Percentiles rank a stretch among this genome's conserved stretches.
Conservation (phyloP, 2,888 invertebrate genomes). For the Andrena chrysosceles region DNA sequence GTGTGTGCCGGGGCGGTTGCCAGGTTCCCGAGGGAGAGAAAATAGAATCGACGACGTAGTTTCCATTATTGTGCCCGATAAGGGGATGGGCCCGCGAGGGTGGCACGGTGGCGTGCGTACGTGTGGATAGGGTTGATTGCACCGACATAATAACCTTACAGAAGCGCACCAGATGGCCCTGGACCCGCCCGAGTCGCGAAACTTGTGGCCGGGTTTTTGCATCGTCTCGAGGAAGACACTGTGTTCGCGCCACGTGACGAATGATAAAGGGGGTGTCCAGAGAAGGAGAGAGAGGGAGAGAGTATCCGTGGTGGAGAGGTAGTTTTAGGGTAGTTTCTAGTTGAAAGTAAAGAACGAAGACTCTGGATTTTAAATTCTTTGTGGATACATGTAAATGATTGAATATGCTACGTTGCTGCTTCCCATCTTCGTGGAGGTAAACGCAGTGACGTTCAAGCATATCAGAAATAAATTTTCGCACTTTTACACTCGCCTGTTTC, state of each 20-base stretch:
- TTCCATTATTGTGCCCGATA: conserved; percentile 82
- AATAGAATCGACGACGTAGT: conserved; percentile 84
- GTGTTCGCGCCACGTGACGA: neutral
- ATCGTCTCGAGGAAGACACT: neutral
- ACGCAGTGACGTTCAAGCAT: too few species aligned
- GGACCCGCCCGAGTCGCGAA: conserved; percentile 50
- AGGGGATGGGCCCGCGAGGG: conserved; percentile 74
- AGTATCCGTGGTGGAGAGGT: too few species aligned
- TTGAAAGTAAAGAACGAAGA: too few species aligned
- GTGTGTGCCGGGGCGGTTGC: conserved; percentile 69
- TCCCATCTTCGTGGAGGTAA: too few species aligned
- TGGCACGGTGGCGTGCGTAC: conserved; percentile 55
- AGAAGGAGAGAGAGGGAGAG: too few species aligned
- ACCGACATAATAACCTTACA: conserved; percentile 77
- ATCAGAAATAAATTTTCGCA: too few species aligned
- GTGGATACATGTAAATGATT: too few species aligned
- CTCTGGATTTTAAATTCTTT: too few species aligned
- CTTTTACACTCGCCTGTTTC: too few species aligned
- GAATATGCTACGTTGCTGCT: too few species aligned
- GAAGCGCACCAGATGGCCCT: conserved; percentile 72
- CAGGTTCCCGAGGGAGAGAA: conserved; percentile 81
- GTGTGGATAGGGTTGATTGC: conserved; percentile 79
- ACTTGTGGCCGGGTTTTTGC: conserved; percentile 28
- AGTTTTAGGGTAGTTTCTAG: too few species aligned
- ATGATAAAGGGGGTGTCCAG: neutral